phyloP scores from a whole-genome alignment of 2,113 vertebrate species.

The Ciconia maguari region DNA sequence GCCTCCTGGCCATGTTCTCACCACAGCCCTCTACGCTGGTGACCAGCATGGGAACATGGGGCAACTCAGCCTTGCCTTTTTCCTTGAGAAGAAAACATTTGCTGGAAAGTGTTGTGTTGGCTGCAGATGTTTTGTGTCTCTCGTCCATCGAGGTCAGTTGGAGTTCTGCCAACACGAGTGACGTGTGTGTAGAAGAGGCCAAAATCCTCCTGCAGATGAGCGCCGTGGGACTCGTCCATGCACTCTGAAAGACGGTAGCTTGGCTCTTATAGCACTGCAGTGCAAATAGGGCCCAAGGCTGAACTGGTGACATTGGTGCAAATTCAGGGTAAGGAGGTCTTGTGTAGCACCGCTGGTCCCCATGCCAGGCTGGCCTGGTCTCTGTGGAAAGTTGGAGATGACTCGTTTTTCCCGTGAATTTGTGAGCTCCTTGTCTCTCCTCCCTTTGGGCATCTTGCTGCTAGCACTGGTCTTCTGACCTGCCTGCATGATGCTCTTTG shows the following conservation, averaged over 20 bases:
- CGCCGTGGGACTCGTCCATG: neutral
- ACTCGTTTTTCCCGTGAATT: neutral
- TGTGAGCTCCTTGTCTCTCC: neutral
- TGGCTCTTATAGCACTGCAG: neutral
- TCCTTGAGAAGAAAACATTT: neutral
- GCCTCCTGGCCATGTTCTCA: neutral
- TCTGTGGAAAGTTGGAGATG: neutral
- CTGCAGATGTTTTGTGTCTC: conserved; percentile 49
- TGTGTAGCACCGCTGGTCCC: neutral
- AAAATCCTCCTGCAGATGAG: neutral
- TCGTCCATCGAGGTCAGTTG: neutral
- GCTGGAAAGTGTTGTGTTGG: neutral
- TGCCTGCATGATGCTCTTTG: neutral
- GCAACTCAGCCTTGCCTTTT: neutral
- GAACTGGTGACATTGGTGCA: neutral
- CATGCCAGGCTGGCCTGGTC: neutral
- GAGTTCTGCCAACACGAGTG: conserved; percentile 1
- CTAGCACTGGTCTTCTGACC: neutral
- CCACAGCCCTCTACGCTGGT: neutral
- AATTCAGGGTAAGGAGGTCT: neutral
- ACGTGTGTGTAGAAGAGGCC: conserved; percentile 9
- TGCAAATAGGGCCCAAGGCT: neutral
- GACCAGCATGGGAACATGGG: neutral
- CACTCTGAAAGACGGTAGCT: neutral
- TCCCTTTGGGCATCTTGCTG: neutral